These are phyloP conservation scores for Plecotus auritus DNA, from an alignment of 2,113 vertebrate genomes.

Conservation along the genomic window DNA sequence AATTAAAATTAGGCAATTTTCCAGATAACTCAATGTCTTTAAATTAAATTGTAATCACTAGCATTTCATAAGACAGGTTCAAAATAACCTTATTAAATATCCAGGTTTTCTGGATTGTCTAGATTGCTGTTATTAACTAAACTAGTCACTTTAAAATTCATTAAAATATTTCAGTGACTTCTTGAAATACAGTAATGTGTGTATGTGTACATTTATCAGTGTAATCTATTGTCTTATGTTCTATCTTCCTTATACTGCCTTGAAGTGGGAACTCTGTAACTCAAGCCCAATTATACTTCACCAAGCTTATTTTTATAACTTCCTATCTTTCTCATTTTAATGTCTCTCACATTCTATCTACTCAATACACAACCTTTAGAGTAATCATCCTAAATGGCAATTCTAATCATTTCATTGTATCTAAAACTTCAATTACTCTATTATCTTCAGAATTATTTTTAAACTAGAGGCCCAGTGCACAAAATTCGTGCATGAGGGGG, in stretches of 20 bases:
- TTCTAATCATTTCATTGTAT: background rate
- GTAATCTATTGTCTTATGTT: background rate
- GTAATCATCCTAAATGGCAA: background rate
- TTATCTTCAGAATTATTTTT: background rate
- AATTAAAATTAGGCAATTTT: slow-evolving; percentile 51
- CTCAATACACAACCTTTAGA: background rate
- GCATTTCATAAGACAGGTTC: slow-evolving; percentile 6
- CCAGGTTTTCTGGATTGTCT: slow-evolving; percentile 31
- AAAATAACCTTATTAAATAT: slow-evolving; percentile 52
- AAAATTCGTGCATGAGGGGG: no score
- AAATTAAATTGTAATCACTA: slow-evolving; percentile 43
- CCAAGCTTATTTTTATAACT: background rate
- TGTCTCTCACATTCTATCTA: background rate
- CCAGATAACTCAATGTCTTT: slow-evolving; percentile 36
- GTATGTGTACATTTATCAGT: background rate
- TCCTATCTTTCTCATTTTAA: background rate
- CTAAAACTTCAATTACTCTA: background rate
- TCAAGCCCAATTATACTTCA: background rate
- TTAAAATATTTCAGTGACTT: slow-evolving; percentile 26
- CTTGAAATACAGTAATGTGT: background rate
- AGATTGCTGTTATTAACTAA: slow-evolving; percentile 48
- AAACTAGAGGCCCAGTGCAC: background rate
- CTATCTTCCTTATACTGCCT: background rate
- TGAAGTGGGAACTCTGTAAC: background rate
- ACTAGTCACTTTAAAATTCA: slow-evolving; percentile 9